A percentile compares a stretch with the other conserved stretches of the same genome.
These are phyloP conservation scores for Callinectes sapidus DNA, from an alignment of 2,888 invertebrate genomes.

Conservation along the genomic window DNA sequence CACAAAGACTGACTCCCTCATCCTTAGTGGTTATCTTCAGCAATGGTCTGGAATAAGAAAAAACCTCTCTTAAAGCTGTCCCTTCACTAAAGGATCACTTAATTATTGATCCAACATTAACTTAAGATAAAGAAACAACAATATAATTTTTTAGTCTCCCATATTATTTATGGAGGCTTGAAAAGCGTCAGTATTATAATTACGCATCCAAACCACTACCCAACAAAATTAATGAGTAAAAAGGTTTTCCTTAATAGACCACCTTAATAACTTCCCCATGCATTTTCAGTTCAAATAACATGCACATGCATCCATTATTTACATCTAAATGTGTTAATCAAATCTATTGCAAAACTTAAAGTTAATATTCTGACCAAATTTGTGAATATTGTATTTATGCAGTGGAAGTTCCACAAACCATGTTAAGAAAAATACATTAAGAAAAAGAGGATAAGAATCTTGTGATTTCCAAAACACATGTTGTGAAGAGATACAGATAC, in stretches of 20 bases:
- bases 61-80: conserved; percentile 41
- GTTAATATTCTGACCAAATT: neutral
- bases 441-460: neutral
- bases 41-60: conserved; percentile 59
- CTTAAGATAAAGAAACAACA: neutral
- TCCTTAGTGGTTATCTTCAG: conserved; percentile 54
- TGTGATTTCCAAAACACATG: neutral
- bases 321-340: neutral
- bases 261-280: neutral
- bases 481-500: neutral
- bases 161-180: neutral
- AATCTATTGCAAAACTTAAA: neutral
- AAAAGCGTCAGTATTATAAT: neutral
- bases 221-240: neutral
- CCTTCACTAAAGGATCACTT: neutral
- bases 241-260: conserved; percentile 2
- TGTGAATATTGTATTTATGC: neutral
- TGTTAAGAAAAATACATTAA: neutral
- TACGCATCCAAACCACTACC: neutral
- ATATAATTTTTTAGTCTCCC: neutral
- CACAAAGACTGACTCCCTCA: conserved; percentile 38
- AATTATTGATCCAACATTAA: neutral
- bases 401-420: neutral
- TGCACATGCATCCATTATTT: neutral
- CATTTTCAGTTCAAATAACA: neutral